Percentiles rank a stretch among this genome's conserved stretches.
Evolutionary conservation across 2,113 vertebrate genomes (phyloP).

Genomic region (Danio rerio): GRCz12tu NC_133187.1:24952501-24953000

Average conservation of each 20-base stretch:
- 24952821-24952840: conserved; percentile 11
- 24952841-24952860: conserved; percentile 2
- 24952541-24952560: too few relatives aligned
- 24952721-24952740: not conserved
- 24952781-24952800: not conserved
- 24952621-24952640: too few relatives aligned
- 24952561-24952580: too few relatives aligned
- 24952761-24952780: not conserved
- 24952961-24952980: not conserved
- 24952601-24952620: too few relatives aligned
- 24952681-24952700: not conserved
- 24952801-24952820: conserved; percentile 32
- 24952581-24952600: too few relatives aligned
- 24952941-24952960: not conserved
- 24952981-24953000: not conserved
- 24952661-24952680: not conserved
- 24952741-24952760: conserved; percentile 7
- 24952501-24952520: too few relatives aligned
- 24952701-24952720: not conserved
- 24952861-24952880: not conserved
- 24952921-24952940: conserved; percentile 6
- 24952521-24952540: too few relatives aligned
- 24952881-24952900: conserved; percentile 1
- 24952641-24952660: too few relatives aligned
- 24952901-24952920: conserved; percentile 2